phyloP scores from a whole-genome alignment of 2,888 invertebrate genomes.

The Autographa gamma region DNA sequence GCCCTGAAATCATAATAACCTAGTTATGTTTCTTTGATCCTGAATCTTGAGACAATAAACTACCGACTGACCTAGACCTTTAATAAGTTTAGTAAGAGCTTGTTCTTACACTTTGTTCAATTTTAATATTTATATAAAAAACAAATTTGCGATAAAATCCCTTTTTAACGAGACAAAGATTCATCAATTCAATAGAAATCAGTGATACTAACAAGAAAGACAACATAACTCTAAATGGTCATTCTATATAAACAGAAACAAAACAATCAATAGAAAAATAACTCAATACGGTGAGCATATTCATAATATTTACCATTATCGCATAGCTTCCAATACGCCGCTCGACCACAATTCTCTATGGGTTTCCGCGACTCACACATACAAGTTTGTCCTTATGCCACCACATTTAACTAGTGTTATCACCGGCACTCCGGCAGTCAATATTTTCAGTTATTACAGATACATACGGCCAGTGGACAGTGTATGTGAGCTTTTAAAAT shows the following conservation, averaged over 20 bases:
- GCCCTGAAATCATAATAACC: too few relatives aligned
- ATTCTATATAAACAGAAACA: background rate
- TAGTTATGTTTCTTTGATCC: too few relatives aligned
- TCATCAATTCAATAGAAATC: background rate
- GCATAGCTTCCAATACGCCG: slow-evolving; percentile 56
- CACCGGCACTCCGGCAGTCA: slow-evolving; percentile 74
- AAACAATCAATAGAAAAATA: background rate
- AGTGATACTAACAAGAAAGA: background rate
- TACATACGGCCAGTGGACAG: slow-evolving; percentile 48
- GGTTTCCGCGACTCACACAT: slow-evolving; percentile 67
- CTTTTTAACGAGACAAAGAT: too few relatives aligned
- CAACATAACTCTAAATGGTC: background rate
- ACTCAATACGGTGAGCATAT: background rate
- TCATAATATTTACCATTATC: slow-evolving; percentile 20
- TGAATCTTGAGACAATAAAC: too few relatives aligned
- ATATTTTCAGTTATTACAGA: slow-evolving; percentile 69
- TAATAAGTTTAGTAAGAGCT: too few relatives aligned
- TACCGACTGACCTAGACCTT: too few relatives aligned
- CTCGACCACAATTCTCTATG: slow-evolving; percentile 66
- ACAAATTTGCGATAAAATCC: background rate
- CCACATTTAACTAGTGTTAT: slow-evolving; percentile 75
- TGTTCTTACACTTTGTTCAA: too few relatives aligned
- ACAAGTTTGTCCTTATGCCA: slow-evolving; percentile 56
- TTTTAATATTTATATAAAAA: too few relatives aligned
- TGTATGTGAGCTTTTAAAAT: slow-evolving; percentile 20